Evolutionary conservation across 2,888 invertebrate genomes (phyloP).

Genomic region (Drosophila kuntzei): DNA sequence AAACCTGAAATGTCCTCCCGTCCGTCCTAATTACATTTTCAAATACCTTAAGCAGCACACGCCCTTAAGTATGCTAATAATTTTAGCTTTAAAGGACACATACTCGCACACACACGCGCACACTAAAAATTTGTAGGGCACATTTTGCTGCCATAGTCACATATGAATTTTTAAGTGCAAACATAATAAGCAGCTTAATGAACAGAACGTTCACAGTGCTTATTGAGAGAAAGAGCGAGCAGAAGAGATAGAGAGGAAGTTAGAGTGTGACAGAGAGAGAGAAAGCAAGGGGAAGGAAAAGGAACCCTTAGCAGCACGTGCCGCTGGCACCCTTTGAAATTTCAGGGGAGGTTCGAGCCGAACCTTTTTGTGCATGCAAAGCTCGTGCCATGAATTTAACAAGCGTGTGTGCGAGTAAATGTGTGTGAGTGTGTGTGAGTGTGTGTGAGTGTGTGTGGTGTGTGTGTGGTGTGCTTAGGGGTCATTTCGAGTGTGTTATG

Average conservation of each 20-base stretch:
- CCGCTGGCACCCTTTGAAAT: conserved; percentile 52
- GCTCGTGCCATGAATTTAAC: conserved; percentile 69
- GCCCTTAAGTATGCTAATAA: conserved; percentile 75
- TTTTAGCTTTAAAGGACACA: conserved; percentile 51
- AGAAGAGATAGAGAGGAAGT: neutral
- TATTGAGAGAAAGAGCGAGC: neutral
- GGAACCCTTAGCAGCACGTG: conserved; percentile 46
- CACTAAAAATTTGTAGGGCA: conserved; percentile 48
- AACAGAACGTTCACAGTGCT: conserved; percentile 54
- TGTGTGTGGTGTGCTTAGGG: conserved; percentile 20
- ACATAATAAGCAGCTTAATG: conserved; percentile 81
- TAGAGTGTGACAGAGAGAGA: neutral
- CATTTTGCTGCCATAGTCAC: conserved; percentile 72
- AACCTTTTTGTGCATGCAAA: conserved; percentile 71
- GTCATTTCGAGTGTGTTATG: conserved; percentile 24
- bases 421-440: conserved; percentile 7
- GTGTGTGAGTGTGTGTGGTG: conserved; percentile 17
- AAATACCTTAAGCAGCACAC: conserved; percentile 46
- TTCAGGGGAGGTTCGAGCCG: conserved; percentile 12
- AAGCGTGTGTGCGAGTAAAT: conserved; percentile 28
- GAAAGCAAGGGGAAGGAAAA: neutral
- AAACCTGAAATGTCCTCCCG: conserved; percentile 38
- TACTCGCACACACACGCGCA: conserved; percentile 10
- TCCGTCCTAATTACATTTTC: conserved; percentile 58
- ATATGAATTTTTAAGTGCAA: conserved; percentile 81